Evolutionary conservation across 2,797 vertebrate genomes (phyloP).

Genomic region (Chelidonichthys spinosus): DNA sequence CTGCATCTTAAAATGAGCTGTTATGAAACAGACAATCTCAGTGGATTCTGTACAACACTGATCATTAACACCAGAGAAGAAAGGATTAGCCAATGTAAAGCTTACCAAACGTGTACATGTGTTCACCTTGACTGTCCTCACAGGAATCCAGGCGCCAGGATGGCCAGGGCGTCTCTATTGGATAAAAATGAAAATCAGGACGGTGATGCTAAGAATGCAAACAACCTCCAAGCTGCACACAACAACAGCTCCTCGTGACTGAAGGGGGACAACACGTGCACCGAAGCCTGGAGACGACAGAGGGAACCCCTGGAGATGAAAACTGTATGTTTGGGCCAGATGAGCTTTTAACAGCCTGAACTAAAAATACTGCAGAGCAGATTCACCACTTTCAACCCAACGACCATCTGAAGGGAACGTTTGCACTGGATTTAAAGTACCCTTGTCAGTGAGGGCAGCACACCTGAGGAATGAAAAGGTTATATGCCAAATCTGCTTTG

Average conservation of each 20-base stretch:
- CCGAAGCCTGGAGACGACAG: constrained; percentile 8
- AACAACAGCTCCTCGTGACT: constrained; percentile 19
- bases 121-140: not conserved
- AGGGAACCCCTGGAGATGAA: constrained; percentile 29
- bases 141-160: not conserved
- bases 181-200: constrained; percentile 24
- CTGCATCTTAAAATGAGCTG: constrained; percentile 16
- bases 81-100: no score
- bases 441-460: constrained; percentile 2
- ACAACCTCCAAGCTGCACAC: constrained; percentile 11
- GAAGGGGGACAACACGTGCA: constrained; percentile 26
- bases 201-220: constrained; percentile 21
- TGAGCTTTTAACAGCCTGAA: constrained; percentile 20
- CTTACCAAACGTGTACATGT: no score
- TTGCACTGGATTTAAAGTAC: no score
- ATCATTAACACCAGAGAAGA: no score
- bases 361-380: constrained; percentile 6
- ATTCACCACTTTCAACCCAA: not conserved
- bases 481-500: no score
- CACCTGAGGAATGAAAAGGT: not conserved
- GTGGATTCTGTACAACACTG: no score
- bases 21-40: not conserved
- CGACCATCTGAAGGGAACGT: no score
- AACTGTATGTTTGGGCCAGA: constrained; percentile 32
- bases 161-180: not conserved